Base-by-base conservation (phyloP, 2,888 invertebrate species). In the Fragum fragum region DNA sequence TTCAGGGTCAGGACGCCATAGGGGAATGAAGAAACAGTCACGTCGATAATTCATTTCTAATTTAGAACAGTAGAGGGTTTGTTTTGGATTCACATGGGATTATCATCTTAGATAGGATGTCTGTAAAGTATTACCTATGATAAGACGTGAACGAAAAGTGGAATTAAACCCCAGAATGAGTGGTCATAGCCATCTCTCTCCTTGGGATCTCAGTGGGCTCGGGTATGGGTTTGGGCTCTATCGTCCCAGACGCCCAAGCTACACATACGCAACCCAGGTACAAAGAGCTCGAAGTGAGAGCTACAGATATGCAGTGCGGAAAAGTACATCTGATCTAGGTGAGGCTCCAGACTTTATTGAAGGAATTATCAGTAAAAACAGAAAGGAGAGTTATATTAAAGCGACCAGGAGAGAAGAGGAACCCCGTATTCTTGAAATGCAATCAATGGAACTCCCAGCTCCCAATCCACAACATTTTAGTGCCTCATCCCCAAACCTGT, bases 161-260 rank as follows among this genome's bases (percentile, higher is more conserved):
- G 63, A 63, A 29, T 18, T 63, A 21, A 63, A 16, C 63, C 52
- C 69, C 11, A 70, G 69, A 28, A 70, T 70, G 29, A 52, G 52
- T 16, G 52, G 69, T 21, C 47, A 52, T 18, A 71, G 78, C 79
- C 86, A 90, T 26, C 82, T 94, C 2, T 93, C 94, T 16, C 94
- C 94, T 0, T 94, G 93, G 90, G 93, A 94, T 79, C 83, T 93
- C 32, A 92, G 91, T 28, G 93, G 92, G 29, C 88, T 94, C 29
- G 91, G 93, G n/a, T 91, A 93, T 84, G 93, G 93, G 21, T 93
- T 94, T 78, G 91, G 92, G 29, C 83, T 93, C 36, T 94, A 94
- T 82, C 89, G 93, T 29, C 94, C 94, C 9, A 87, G 94, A 7
- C 82, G 94, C 11, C 92, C 93, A 0, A 94, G 94, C 81, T 94